phyloP scores from a whole-genome alignment of 1,140 invertebrate genomes.

The Drosophila seguyi region DNA sequence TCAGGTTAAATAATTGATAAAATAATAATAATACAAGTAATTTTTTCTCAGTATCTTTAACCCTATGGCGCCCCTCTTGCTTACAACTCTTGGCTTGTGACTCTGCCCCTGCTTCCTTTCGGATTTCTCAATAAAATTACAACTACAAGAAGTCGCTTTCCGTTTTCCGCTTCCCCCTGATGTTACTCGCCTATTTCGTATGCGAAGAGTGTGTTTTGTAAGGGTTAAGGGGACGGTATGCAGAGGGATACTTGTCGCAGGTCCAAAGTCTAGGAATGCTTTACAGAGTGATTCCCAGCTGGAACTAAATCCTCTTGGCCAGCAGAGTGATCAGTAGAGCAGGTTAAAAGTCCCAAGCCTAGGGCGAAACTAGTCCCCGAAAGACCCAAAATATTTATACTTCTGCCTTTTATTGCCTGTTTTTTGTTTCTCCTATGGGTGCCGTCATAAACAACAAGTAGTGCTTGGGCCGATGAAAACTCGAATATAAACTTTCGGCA shows the following conservation, averaged over 20 bases:
- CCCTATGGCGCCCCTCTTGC: not conserved
- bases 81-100: constrained; percentile 50
- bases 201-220: constrained; percentile 29
- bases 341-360: not conserved
- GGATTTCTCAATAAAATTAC: constrained; percentile 77
- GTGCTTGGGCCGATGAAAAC: constrained; percentile 14
- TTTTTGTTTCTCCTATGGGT: constrained; percentile 14
- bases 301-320: constrained; percentile 6
- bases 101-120: constrained; percentile 36
- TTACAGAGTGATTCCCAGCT: constrained; percentile 46
- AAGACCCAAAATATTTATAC: constrained; percentile 14
- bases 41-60: not conserved
- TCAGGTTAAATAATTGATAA: too few relatives aligned
- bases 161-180: constrained; percentile 53
- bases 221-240: not conserved
- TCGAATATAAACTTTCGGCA: constrained; percentile 16
- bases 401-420: constrained; percentile 7
- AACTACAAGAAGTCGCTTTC: constrained; percentile 63
- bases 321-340: constrained; percentile 1
- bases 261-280: constrained; percentile 16
- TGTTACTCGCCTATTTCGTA: constrained; percentile 50
- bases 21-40: not conserved
- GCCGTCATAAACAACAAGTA: constrained; percentile 22
- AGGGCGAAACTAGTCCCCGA: constrained; percentile 1
- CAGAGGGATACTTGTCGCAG: not conserved